These are phyloP conservation scores for Furcifer pardalis DNA, from an alignment of 2,797 vertebrate species.

Conservation along the genomic window DNA sequence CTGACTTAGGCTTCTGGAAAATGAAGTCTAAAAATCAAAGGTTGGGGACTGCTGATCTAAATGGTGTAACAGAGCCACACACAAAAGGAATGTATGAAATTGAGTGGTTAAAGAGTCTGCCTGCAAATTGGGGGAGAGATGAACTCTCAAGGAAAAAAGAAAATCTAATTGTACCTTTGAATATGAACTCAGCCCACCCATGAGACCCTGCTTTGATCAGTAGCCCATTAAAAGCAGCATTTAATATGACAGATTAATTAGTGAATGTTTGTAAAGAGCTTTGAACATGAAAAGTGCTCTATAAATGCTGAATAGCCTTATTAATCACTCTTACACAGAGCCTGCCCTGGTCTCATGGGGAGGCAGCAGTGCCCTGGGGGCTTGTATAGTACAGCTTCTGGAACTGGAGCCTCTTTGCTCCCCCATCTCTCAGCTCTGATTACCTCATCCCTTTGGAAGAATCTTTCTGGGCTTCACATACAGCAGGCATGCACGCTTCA, in stretches of 20 bases:
- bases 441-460: background rate
- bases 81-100: background rate
- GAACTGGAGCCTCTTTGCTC: background rate
- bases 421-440: background rate
- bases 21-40: too few relatives aligned
- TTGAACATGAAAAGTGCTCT: slow-evolving; percentile 60
- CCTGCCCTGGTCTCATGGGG: background rate
- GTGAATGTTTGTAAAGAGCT: slow-evolving; percentile 62
- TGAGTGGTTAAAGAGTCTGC: background rate
- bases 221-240: slow-evolving; percentile 49
- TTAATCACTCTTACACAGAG: slow-evolving; percentile 45
- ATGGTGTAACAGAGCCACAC: background rate
- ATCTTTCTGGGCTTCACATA: background rate
- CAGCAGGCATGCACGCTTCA: background rate
- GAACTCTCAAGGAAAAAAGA: background rate
- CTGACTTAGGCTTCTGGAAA: too few relatives aligned
- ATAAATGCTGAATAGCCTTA: slow-evolving; percentile 51
- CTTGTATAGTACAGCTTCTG: background rate
- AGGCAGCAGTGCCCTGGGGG: background rate
- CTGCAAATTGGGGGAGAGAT: background rate
- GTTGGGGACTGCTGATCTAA: too few relatives aligned
- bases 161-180: slow-evolving; percentile 3
- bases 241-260: slow-evolving; percentile 63
- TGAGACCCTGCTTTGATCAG: slow-evolving; percentile 15
- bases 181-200: slow-evolving; percentile 8